These are phyloP conservation scores for Tenthredo distinguenda DNA, from an alignment of 2,888 invertebrate species.

Conservation along the genomic window DNA sequence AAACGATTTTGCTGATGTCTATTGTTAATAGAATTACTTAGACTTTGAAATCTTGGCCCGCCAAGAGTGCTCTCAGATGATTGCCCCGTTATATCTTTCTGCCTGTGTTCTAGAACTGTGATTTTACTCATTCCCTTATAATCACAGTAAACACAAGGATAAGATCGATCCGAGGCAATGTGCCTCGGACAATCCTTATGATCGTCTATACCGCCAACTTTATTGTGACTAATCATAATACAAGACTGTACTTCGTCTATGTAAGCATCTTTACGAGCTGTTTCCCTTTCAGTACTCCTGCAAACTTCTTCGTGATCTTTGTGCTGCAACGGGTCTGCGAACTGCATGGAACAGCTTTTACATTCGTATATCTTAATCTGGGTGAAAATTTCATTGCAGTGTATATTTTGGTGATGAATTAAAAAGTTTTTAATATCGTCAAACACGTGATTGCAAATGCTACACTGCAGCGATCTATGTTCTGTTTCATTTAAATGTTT, in stretches of 20 bases:
- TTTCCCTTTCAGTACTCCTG: neutral
- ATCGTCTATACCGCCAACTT: neutral
- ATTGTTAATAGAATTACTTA: neutral
- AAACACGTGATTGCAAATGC: conserved; percentile 36
- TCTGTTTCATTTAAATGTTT: conserved; percentile 50
- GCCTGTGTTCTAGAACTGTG: neutral
- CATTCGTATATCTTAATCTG: conserved; percentile 53
- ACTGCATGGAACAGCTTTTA: conserved; percentile 43
- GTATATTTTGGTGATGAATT: conserved; percentile 50
- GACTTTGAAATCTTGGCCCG: conserved; percentile 8
- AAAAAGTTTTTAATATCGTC: conserved; percentile 52
- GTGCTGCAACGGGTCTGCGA: conserved; percentile 34
- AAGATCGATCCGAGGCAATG: conserved; percentile 3
- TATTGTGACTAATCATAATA: neutral
- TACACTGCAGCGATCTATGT: conserved; percentile 20
- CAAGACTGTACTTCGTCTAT: conserved; percentile 6
- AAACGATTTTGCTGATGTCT: conserved; percentile 29
- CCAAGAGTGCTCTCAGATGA: neutral
- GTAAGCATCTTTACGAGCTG: conserved; percentile 32
- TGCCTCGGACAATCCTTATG: neutral
- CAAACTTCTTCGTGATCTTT: conserved; percentile 46
- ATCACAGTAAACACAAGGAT: conserved; percentile 15
- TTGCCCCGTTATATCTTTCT: neutral
- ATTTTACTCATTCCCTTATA: neutral
- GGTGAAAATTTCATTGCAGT: conserved; percentile 50